These are phyloP conservation scores for Endomychus coccineus DNA, from an alignment of 2,888 invertebrate species.

Conservation along the genomic window DNA sequence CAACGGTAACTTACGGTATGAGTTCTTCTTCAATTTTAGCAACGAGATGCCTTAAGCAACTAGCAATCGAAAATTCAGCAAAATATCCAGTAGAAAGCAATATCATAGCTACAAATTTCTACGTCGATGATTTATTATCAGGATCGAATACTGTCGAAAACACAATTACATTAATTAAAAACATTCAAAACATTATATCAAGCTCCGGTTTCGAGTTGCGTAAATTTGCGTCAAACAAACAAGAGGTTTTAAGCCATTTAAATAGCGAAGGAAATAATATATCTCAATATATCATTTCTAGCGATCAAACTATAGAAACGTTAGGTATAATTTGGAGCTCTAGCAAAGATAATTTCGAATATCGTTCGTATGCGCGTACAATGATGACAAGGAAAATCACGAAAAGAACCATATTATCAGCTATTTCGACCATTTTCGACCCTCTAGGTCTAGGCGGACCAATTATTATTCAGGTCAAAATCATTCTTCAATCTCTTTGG, in stretches of 20 bases:
- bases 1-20: conserved; percentile 33
- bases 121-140: too few species aligned
- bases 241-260: conserved; percentile 1
- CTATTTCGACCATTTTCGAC: conserved; percentile 14
- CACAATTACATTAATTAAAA: too few species aligned
- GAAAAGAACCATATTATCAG: conserved; percentile 11
- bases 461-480: conserved; percentile 5
- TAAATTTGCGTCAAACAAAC: conserved; percentile 10
- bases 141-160: too few species aligned
- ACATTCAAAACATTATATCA: too few species aligned
- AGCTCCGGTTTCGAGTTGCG: conserved; percentile 8
- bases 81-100: conserved; percentile 12
- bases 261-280: conserved; percentile 1
- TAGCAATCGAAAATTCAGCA: conserved; percentile 23
- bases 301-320: conserved; percentile 10
- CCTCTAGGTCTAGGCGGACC: conserved; percentile 8
- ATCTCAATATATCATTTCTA: neutral
- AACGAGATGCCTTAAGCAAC: conserved; percentile 24
- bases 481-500: conserved; percentile 6
- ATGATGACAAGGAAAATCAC: neutral
- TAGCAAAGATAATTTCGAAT: conserved; percentile 10
- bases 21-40: conserved; percentile 30
- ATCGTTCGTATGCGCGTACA: conserved; percentile 7
- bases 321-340: conserved; percentile 15
- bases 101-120: too few species aligned